Percentiles rank a stretch among this genome's conserved stretches.
phyloP scores from a whole-genome alignment of 2,113 vertebrate species.

The Lota lota region DNA sequence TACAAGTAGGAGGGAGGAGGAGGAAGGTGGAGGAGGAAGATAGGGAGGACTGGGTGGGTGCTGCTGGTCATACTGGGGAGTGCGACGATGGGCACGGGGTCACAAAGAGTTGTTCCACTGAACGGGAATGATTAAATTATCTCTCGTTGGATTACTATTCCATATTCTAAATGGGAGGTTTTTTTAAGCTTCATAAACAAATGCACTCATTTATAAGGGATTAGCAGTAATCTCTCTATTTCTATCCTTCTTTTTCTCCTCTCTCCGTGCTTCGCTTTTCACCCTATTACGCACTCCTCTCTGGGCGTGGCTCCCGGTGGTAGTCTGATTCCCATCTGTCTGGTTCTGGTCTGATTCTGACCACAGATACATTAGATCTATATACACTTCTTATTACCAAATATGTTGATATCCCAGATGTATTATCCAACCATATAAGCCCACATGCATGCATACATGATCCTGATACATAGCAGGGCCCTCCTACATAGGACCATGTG shows the following conservation, averaged over 20 bases:
- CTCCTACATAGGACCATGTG: too few relatives aligned
- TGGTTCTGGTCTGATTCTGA: background rate
- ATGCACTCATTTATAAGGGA: slow-evolving; percentile 77
- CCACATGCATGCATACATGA: too few relatives aligned
- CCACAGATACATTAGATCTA: too few relatives aligned
- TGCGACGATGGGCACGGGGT: slow-evolving; percentile 39
- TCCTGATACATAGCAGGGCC: too few relatives aligned
- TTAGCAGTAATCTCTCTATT: slow-evolving; percentile 78
- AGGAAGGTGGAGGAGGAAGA: background rate
- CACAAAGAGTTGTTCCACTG: slow-evolving; percentile 41
- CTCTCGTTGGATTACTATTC: slow-evolving; percentile 74
- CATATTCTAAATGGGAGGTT: slow-evolving; percentile 80
- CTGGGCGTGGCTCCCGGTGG: slow-evolving; percentile 11
- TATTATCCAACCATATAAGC: too few relatives aligned
- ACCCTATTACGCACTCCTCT: slow-evolving; percentile 17
- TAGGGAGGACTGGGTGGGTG: slow-evolving; percentile 3
- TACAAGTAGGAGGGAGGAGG: background rate
- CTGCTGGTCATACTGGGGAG: slow-evolving; percentile 55
- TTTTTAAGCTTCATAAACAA: slow-evolving; percentile 78
- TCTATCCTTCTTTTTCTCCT: slow-evolving; percentile 49
- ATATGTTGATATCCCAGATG: too few relatives aligned
- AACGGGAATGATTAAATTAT: slow-evolving; percentile 73
- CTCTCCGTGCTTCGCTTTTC: slow-evolving; percentile 20
- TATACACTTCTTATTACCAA: too few relatives aligned
- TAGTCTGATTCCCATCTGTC: too few relatives aligned